phyloP scores from a whole-genome alignment of 2,888 invertebrate genomes.

The Urechis unicinctus region DNA sequence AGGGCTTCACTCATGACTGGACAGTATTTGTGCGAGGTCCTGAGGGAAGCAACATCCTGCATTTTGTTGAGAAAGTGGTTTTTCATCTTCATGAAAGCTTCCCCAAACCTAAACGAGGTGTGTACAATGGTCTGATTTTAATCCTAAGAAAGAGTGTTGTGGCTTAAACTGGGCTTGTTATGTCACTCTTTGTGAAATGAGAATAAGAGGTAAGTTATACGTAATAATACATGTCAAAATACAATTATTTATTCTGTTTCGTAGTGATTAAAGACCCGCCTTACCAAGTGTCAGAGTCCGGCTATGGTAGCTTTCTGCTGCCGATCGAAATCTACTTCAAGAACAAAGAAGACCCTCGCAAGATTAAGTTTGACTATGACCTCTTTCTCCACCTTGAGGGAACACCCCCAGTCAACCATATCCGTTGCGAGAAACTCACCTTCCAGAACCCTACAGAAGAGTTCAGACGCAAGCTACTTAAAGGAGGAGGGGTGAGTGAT shows the following conservation, averaged over 20 bases:
- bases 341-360: slow-evolving; percentile 84
- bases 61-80: slow-evolving; percentile 84
- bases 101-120: slow-evolving; percentile 84
- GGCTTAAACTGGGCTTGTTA: no score
- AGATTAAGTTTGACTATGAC: slow-evolving; percentile 71
- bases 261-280: slow-evolving; percentile 85
- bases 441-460: slow-evolving; percentile 84
- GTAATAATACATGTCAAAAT: background rate
- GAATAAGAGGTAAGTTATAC: no score
- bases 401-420: slow-evolving; percentile 66
- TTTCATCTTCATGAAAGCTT: slow-evolving; percentile 88
- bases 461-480: slow-evolving; percentile 76
- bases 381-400: slow-evolving; percentile 69
- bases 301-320: slow-evolving; percentile 87
- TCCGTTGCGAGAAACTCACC: slow-evolving; percentile 73
- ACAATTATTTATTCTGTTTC: background rate
- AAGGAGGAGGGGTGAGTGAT: slow-evolving; percentile 72
- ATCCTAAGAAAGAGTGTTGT: no score
- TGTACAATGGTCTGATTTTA: background rate
- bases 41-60: slow-evolving; percentile 78
- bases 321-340: slow-evolving; percentile 76
- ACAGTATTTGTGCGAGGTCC: slow-evolving; percentile 86
- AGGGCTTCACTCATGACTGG: slow-evolving; percentile 97
- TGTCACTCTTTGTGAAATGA: no score
- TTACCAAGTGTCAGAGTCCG: slow-evolving; percentile 82